These are phyloP conservation scores for Ammospiza maritima DNA, from an alignment of 2,797 vertebrate species.

Conservation along the genomic window DNA sequence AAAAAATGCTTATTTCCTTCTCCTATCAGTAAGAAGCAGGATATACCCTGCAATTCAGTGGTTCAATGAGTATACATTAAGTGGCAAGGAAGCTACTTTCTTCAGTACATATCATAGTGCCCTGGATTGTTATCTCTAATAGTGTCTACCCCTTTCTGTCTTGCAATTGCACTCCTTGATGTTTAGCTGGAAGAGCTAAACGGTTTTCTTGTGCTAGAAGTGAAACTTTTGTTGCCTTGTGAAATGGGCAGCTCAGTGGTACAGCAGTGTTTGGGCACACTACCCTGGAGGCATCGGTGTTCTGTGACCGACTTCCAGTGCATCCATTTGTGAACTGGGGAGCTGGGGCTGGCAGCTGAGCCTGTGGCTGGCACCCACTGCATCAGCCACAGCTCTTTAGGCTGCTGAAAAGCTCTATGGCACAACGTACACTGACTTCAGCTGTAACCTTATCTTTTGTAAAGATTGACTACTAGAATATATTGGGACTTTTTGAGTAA, in stretches of 20 bases:
- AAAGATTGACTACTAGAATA: background rate
- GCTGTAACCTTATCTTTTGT: background rate
- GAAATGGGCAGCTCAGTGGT: background rate
- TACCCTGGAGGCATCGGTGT: background rate
- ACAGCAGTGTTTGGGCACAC: background rate
- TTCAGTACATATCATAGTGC: background rate
- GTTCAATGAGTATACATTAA: background rate
- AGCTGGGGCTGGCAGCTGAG: background rate
- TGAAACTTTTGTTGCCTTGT: background rate
- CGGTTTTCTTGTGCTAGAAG: background rate
- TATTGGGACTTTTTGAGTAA: background rate
- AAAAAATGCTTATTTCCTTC: background rate
- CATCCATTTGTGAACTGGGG: fast-evolving
- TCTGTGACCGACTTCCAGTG: fast-evolving
- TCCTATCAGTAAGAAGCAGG: background rate
- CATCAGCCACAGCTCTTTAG: background rate
- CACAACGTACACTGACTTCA: background rate
- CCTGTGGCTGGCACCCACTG: background rate
- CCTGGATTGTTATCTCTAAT: background rate
- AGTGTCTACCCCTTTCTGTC: background rate
- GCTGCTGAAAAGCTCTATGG: background rate
- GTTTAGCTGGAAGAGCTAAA: background rate
- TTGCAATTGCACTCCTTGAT: background rate
- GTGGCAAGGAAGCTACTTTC: background rate
- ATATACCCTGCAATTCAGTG: background rate